phyloP scores from a whole-genome alignment of 2,888 invertebrate genomes.

The Fabriciana adippe region DNA sequence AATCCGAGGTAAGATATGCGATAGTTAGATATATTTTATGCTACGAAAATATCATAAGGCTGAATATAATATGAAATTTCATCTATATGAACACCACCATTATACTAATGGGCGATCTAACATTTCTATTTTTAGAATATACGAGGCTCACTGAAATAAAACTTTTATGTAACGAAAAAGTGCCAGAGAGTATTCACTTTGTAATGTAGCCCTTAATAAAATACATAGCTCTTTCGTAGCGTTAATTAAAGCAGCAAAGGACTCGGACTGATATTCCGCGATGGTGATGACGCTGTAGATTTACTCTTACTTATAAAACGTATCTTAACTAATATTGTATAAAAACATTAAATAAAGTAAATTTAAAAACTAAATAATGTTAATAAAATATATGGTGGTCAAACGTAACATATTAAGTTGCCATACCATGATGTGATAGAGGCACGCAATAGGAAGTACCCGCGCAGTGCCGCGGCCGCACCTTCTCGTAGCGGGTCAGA shows the following conservation, averaged over 20 bases:
- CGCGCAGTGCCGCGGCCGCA: slow-evolving; percentile 74
- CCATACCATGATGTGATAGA: slow-evolving; percentile 88
- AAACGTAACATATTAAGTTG: neutral
- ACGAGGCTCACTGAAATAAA: too few relatives aligned
- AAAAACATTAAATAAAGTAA: too few relatives aligned
- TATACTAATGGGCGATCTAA: neutral
- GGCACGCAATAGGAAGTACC: slow-evolving; percentile 79
- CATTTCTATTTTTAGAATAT: neutral
- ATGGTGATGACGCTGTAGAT: too few relatives aligned
- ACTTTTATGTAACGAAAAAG: too few relatives aligned
- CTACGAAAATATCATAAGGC: slow-evolving; percentile 14
- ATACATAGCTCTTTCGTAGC: too few relatives aligned
- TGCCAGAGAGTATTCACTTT: too few relatives aligned
- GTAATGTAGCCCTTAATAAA: too few relatives aligned
- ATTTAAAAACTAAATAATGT: neutral
- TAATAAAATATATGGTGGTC: neutral
- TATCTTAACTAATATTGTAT: too few relatives aligned
- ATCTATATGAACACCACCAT: neutral
- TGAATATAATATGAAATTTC: neutral
- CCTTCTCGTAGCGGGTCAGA: slow-evolving; percentile 75
- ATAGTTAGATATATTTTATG: slow-evolving; percentile 20
- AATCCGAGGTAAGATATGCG: slow-evolving; percentile 18
- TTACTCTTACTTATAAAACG: too few relatives aligned
- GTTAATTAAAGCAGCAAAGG: too few relatives aligned
- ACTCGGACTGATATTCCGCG: too few relatives aligned